Conservation (phyloP, 2,797 vertebrate species). For the Ficedula albicollis region DNA sequence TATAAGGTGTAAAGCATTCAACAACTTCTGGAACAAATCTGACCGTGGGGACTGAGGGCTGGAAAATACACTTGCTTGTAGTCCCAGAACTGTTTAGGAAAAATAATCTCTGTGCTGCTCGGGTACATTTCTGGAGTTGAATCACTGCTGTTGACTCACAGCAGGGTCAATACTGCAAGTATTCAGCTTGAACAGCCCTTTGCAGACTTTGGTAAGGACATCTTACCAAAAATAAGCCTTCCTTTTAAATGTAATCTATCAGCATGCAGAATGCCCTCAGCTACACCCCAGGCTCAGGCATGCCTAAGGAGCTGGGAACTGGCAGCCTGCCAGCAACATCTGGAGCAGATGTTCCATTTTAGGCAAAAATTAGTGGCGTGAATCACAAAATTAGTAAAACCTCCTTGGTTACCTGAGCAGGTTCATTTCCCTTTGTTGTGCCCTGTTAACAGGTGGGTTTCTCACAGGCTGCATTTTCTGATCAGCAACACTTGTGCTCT, state of each 20-base stretch:
- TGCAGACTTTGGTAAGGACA: background rate
- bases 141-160: background rate
- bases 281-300: accelerated
- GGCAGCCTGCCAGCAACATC: constrained; percentile 37
- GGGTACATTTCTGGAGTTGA: background rate
- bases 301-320: background rate
- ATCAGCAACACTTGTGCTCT: accelerated
- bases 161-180: background rate
- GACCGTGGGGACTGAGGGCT: background rate
- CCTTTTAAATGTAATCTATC: background rate
- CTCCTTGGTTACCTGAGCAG: constrained; percentile 63
- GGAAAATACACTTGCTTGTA: background rate
- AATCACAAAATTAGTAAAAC: constrained; percentile 42
- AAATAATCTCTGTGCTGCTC: background rate
- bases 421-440: constrained; percentile 40
- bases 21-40: constrained; percentile 1
- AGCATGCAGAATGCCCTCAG: background rate
- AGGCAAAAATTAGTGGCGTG: background rate
- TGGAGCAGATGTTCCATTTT: constrained; percentile 33
- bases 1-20: background rate
- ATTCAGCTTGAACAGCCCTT: background rate
- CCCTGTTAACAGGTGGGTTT: background rate
- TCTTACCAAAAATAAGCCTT: background rate
- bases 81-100: background rate
- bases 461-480: background rate